These are phyloP conservation scores for Cryptoblepharus egeriae DNA, from an alignment of 2,797 vertebrate genomes.

Conservation along the genomic window DNA sequence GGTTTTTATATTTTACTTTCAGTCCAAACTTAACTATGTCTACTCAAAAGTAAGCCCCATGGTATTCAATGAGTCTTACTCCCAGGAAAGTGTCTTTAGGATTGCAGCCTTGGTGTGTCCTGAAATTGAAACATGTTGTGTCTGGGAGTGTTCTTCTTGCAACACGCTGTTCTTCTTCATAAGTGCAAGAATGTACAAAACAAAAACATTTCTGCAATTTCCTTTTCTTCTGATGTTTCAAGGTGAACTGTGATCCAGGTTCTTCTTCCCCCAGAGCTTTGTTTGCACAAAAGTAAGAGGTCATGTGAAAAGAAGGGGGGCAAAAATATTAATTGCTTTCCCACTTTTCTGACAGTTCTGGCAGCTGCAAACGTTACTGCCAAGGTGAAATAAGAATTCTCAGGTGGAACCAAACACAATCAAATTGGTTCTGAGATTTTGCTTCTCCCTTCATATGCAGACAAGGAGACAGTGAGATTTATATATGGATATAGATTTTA, in stretches of 20 bases:
- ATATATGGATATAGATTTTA: not conserved
- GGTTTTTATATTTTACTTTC: conserved; percentile 20
- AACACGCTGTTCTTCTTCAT: conserved; percentile 46
- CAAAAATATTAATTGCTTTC: conserved; percentile 70
- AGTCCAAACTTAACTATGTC: too few species aligned
- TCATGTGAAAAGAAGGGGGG: conserved; percentile 51
- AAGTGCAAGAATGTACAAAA: conserved; percentile 40
- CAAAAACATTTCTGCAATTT: not conserved
- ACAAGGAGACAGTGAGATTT: conserved; percentile 20
- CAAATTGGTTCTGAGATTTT: conserved; percentile 45
- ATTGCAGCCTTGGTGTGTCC: too few species aligned
- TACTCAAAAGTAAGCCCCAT: too few species aligned
- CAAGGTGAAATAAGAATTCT: conserved; percentile 52
- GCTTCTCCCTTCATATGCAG: conserved; percentile 2
- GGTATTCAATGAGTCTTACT: too few species aligned
- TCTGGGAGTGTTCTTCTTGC: conserved; percentile 24
- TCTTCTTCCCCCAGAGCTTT: conserved; percentile 50
- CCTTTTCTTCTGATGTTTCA: conserved; percentile 37
- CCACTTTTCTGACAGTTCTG: conserved; percentile 59
- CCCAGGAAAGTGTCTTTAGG: too few species aligned
- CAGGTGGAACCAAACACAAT: conserved; percentile 40
- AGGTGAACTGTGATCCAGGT: conserved; percentile 61
- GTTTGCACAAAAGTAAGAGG: conserved; percentile 58
- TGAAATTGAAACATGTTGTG: conserved; percentile 41
- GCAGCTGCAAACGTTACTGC: conserved; percentile 47